Base-by-base conservation (phyloP, 2,888 invertebrate species). In the Aelia acuminata region DNA sequence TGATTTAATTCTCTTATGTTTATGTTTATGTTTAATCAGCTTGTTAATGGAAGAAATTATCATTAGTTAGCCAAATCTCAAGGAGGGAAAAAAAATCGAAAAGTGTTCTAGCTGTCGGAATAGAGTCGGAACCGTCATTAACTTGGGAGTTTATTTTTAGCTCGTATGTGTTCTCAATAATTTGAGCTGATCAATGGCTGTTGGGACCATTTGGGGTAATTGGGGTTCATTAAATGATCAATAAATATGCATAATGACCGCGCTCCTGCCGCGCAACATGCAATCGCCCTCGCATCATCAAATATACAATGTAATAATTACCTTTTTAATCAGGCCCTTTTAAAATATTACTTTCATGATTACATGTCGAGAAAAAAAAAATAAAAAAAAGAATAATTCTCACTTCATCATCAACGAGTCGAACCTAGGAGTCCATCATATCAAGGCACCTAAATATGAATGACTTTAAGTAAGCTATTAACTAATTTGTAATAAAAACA, bases 231-330 rank as follows among this genome's bases (percentile, higher is more conserved):
- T 80, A 80, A 80, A 80, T 43, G 80, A 80, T 80, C 80, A 80
- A 80, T 80, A 80, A 80, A 80, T 80, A 80, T 43, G 43, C 43
- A 80, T 80, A 80, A 80, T 80, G 80, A 39, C 80, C 43, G 43
- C 43, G 43, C 43, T 26, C 43, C 43, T 13, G 20, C 43, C 80
- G 13, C 22, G 20, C 43, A 80, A 47, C 80, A 80, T 80, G 80
- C 80, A 80, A 80, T 80, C 80, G 43, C 1, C n/a, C 80, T 80
- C 39, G 43, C 43, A 43, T 80, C 80, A 80, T 80, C 80, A 80
- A 80, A 80, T 80, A 80, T 80, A 80, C 80, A 43, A 47, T 39
- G 7, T 43, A 80, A n/a, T n/a, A n/a, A 43, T 80, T 39, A 43
- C 43, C 80, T 43, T 80, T 80, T 80, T 80, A 80, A 80, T 80